Conservation (phyloP, 1,140 invertebrate species). For the Oncopeltus fasciatus region DNA sequence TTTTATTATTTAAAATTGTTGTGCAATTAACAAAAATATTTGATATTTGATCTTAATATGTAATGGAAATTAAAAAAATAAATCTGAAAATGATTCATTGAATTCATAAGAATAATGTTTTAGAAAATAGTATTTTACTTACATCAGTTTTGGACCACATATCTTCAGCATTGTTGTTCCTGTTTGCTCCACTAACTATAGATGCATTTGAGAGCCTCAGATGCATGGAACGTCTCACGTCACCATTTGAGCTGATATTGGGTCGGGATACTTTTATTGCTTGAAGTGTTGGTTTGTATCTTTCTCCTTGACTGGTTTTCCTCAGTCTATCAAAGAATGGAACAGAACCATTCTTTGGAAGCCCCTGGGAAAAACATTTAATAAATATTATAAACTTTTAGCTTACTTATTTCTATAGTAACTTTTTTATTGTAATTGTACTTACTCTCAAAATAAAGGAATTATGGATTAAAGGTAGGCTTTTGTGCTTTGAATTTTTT, state of each 20-base stretch:
- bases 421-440: too few relatives aligned
- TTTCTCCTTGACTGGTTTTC: constrained; percentile 44
- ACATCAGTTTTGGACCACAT: constrained; percentile 30
- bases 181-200: constrained; percentile 41
- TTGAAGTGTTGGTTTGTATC: constrained; percentile 59
- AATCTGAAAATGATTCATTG: too few relatives aligned
- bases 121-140: constrained; percentile 17
- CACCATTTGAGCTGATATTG: constrained; percentile 42
- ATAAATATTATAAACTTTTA: too few relatives aligned
- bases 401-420: too few relatives aligned
- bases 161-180: constrained; percentile 43
- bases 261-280: constrained; percentile 54
- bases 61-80: too few relatives aligned
- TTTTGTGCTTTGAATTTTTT: too few relatives aligned
- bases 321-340: constrained; percentile 71
- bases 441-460: too few relatives aligned
- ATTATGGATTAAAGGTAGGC: too few relatives aligned
- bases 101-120: neutral
- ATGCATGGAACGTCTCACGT: constrained; percentile 38
- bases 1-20: too few relatives aligned
- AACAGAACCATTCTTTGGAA: constrained; percentile 75
- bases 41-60: too few relatives aligned
- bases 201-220: constrained; percentile 41
- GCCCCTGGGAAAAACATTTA: constrained; percentile 30
- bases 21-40: too few relatives aligned